These are phyloP conservation scores for Drosophila sordidapex DNA, from an alignment of 2,888 invertebrate genomes.

Conservation along the genomic window DNA sequence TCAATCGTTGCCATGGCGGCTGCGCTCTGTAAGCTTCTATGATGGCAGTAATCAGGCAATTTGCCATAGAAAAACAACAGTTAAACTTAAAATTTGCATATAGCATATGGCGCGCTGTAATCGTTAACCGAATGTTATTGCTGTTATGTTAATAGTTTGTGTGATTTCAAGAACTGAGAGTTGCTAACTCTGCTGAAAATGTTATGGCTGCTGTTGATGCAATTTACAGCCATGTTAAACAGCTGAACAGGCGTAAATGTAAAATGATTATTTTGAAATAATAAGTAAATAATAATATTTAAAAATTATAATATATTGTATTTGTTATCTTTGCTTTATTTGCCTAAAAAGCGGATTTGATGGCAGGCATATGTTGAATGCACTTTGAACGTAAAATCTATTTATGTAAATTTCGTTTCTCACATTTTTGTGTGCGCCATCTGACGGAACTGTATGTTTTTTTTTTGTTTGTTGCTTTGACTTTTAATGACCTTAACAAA, in stretches of 20 bases:
- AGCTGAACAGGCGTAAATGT: background rate
- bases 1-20: slow-evolving; percentile 32
- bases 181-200: background rate
- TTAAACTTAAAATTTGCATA: slow-evolving; percentile 36
- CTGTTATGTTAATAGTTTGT: background rate
- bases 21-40: slow-evolving; percentile 54
- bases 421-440: slow-evolving; percentile 7
- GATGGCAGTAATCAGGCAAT: slow-evolving; percentile 46
- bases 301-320: background rate
- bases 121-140: background rate
- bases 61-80: slow-evolving; percentile 26
- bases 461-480: slow-evolving; percentile 3
- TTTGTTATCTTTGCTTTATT: background rate
- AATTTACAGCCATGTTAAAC: background rate
- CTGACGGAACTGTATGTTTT: slow-evolving; percentile 14
- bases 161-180: background rate
- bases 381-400: slow-evolving; percentile 11
- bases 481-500: slow-evolving; percentile 33
- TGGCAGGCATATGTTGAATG: background rate
- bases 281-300: background rate
- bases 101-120: slow-evolving; percentile 2
- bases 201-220: background rate
- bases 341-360: background rate
- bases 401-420: background rate
- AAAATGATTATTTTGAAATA: background rate